Percentiles rank a stretch among this genome's conserved stretches.
phyloP scores from a whole-genome alignment of 2,113 vertebrate genomes.

The Ptyas mucosa region DNA sequence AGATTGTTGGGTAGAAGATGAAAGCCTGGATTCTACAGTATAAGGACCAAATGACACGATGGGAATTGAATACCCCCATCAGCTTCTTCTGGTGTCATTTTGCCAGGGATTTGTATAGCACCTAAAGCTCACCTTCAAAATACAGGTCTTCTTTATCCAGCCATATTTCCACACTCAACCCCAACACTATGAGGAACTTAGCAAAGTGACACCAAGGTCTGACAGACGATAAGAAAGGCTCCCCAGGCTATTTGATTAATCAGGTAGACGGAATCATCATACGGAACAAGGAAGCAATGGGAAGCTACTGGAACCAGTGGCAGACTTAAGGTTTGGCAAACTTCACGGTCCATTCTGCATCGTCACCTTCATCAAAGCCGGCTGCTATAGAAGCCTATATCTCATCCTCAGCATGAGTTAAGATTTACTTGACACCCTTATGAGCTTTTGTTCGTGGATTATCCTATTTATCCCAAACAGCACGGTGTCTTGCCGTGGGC shows the following conservation, averaged over 20 bases:
- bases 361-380: neutral
- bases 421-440: neutral
- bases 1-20: neutral
- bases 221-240: neutral
- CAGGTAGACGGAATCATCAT: neutral
- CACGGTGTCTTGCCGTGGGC: neutral
- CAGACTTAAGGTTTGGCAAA: neutral
- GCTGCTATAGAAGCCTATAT: neutral
- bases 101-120: neutral
- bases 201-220: neutral
- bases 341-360: neutral
- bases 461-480: neutral
- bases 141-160: neutral
- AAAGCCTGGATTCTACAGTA: neutral
- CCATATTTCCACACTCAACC: neutral
- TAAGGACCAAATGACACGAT: neutral
- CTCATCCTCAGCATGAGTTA: neutral
- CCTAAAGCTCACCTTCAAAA: neutral
- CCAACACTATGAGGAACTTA: neutral
- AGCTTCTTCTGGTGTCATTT: neutral
- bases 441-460: neutral
- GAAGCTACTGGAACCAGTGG: neutral
- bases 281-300: neutral
- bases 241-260: neutral
- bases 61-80: neutral